These are phyloP conservation scores for Hypsopygia costalis DNA, from an alignment of 2,888 invertebrate genomes.

Conservation along the genomic window DNA sequence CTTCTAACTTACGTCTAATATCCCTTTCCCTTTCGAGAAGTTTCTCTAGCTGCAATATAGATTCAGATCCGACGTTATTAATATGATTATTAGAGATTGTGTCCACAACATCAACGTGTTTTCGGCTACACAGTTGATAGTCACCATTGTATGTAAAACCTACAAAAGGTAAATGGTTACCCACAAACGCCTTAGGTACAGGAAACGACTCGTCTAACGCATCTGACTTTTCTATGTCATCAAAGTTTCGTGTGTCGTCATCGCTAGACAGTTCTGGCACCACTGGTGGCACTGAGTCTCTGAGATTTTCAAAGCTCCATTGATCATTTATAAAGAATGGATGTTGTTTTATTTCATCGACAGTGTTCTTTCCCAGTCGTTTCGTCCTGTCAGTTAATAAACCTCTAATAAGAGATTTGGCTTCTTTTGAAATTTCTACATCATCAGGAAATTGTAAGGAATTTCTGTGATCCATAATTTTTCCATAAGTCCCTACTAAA, in stretches of 20 bases:
- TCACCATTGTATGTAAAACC: conserved; percentile 99
- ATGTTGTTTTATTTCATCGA: conserved; percentile 96
- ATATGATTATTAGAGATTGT: conserved; percentile 82
- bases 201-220: conserved; percentile 96
- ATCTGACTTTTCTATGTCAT: conserved; percentile 97
- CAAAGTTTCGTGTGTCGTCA: conserved; percentile 99
- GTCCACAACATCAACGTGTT: conserved; percentile 82
- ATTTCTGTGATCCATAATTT: conserved; percentile 99
- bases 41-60: conserved; percentile 85
- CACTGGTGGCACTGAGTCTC: conserved; percentile 97
- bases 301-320: conserved; percentile 98
- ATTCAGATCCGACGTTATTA: conserved; percentile 81
- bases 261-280: conserved; percentile 97
- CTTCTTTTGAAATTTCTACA: conserved; percentile 93
- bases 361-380: conserved; percentile 94
- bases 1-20: conserved; percentile 86
- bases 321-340: conserved; percentile 97
- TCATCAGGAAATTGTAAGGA: conserved; percentile 97
- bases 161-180: conserved; percentile 98
- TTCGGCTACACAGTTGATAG: conserved; percentile 86
- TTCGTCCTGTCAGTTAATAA: conserved; percentile 95
- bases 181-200: conserved; percentile 97
- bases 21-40: conserved; percentile 88
- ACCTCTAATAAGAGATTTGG: conserved; percentile 94
- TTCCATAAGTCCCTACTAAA: conserved; percentile 98